phyloP scores from a whole-genome alignment of 2,113 vertebrate species.

The Shinisaurus crocodilurus region DNA sequence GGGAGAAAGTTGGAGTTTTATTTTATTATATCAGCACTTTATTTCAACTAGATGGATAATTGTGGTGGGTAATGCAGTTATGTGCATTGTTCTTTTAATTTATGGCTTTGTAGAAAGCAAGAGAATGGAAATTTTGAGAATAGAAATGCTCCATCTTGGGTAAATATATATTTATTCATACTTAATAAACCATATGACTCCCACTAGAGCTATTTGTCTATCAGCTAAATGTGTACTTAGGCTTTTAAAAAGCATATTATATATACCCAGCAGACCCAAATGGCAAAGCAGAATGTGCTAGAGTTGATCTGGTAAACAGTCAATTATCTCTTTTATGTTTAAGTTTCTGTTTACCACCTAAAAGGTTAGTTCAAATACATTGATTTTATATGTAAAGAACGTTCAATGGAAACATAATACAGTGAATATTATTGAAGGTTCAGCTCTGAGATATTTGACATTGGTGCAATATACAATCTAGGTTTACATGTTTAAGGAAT shows the following conservation, averaged over 20 bases:
- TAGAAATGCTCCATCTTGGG: slow-evolving; percentile 22
- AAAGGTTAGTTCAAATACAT: slow-evolving; percentile 33
- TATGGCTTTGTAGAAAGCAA: slow-evolving; percentile 18
- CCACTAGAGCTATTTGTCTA: slow-evolving; percentile 49
- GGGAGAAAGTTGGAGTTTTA: background rate
- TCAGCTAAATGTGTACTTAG: slow-evolving; percentile 58
- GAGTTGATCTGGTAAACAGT: slow-evolving; percentile 44
- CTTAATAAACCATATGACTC: slow-evolving; percentile 49
- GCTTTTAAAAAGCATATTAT: slow-evolving; percentile 50
- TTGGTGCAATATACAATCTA: background rate
- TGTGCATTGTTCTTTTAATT: background rate
- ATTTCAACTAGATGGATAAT: background rate
- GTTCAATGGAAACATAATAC: background rate
- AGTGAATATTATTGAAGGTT: background rate
- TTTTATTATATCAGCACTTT: slow-evolving; percentile 1
- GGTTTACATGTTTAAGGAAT: background rate
- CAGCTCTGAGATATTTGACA: background rate
- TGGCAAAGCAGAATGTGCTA: slow-evolving; percentile 50
- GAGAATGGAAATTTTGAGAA: slow-evolving; percentile 1
- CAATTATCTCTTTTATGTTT: slow-evolving; percentile 53
- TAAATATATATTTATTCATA: slow-evolving; percentile 62
- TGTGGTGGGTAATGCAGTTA: background rate
- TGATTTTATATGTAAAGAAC: slow-evolving; percentile 8
- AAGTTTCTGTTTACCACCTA: slow-evolving; percentile 48
- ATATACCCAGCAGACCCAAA: slow-evolving; percentile 46